phyloP scores from a whole-genome alignment of 1,140 invertebrate species.

The Teleopsis dalmanni region DNA sequence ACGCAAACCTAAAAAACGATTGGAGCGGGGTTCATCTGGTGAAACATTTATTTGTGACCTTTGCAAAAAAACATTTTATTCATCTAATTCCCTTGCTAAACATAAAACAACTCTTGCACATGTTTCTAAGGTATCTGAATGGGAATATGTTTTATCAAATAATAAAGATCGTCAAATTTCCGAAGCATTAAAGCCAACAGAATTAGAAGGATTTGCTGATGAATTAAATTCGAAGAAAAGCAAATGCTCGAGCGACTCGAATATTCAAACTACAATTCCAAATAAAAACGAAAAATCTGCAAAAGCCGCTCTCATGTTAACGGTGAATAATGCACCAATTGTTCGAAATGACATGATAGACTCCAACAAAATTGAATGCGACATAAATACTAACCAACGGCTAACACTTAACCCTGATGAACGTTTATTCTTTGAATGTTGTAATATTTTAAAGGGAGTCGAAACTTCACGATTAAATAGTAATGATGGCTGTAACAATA shows the following conservation, averaged over 20 bases:
- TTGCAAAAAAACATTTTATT: constrained; percentile 47
- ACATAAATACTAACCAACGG: constrained; percentile 10
- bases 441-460: constrained; percentile 40
- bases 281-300: too few species aligned
- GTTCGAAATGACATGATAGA: too few species aligned
- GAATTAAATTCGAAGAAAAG: too few species aligned
- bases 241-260: too few species aligned
- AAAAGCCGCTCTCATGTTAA: too few species aligned
- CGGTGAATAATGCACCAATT: too few species aligned
- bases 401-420: constrained; percentile 41
- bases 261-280: too few species aligned
- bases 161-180: too few species aligned
- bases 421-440: constrained; percentile 41
- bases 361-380: too few species aligned
- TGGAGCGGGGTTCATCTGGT: constrained; percentile 12
- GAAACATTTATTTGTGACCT: constrained; percentile 43
- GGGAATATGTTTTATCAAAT: constrained; percentile 45
- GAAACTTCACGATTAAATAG: constrained; percentile 24
- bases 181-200: too few species aligned
- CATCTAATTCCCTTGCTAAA: constrained; percentile 44
- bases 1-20: constrained; percentile 29
- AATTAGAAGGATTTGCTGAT: too few species aligned
- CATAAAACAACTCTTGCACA: constrained; percentile 49
- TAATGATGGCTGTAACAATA: neutral
- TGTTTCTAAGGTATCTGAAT: constrained; percentile 48